Base-by-base conservation (phyloP, 1,140 invertebrate species). In the Drosophila ananassae region DNA sequence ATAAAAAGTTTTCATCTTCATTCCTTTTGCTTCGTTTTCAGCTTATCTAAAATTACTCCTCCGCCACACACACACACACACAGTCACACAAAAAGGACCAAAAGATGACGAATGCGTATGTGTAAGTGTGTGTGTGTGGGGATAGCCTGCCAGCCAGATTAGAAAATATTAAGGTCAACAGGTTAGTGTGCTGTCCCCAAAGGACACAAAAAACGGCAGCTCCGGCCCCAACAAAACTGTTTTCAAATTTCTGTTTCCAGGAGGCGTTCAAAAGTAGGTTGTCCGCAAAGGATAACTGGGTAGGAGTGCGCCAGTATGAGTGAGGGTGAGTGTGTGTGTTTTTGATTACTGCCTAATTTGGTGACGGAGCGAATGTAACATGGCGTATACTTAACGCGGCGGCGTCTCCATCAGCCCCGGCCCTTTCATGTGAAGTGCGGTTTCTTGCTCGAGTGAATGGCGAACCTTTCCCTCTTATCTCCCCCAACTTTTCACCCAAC, bases 101-200 rank as follows among this genome's bases (percentile, higher is more conserved):
- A 39, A 63, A 9, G 55, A 30, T 28, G 39, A 58, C 46, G 24
- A 62, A 66, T 61, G 57, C 44, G 53, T 37, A 3, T 4, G 10
- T 32, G 30, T 32, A 8, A 8, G 30, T 37, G 34, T 37, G 34
- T 12, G 32, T 34, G 34, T n/a, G 34, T 12, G 12, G 64, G 61
- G 34, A 52, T 64, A 67, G 55, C 69, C 79, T 73, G 76, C 72
- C 72, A 89, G 83, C 76, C 85, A 87, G 83, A 87, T 87, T 89
- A 82, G 79, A 89, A 87, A 87, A 87, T 87, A 87, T 87, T 87
- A 87, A 89, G 83, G 83, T 87, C 83, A 87, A 87, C 83, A 87
- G 83, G 83, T 87, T 87, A 87, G 83, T 87, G 79, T 89, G 83
- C 59, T 85, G 78, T 68, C 64, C 79, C 83, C 79, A 89, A 89